A percentile compares a stretch with the other conserved stretches of the same genome.
Evolutionary conservation across 1,140 invertebrate species (phyloP).

Genomic region (Drosophila varians): DNA sequence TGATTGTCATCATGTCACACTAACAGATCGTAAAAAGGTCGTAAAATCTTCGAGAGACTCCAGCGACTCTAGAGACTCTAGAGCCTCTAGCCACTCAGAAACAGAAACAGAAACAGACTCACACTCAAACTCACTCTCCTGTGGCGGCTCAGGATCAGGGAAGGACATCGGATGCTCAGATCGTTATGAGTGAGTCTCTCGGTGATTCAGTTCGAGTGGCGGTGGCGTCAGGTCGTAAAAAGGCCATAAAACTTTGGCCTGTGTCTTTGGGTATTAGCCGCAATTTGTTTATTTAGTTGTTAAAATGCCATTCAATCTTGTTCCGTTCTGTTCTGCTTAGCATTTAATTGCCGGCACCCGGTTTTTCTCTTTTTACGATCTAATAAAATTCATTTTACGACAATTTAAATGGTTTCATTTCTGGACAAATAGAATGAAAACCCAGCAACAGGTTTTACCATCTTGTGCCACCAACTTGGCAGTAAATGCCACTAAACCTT

Average conservation of each 20-base stretch:
- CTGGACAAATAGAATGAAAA: constrained; percentile 4
- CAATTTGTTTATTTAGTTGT: constrained; percentile 82
- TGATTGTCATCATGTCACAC: constrained; percentile 81
- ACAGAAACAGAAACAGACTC: neutral
- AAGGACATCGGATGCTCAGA: constrained; percentile 47
- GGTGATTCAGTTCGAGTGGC: constrained; percentile 40
- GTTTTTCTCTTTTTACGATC: constrained; percentile 68
- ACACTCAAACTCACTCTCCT: constrained; percentile 30
- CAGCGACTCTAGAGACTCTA: no score
- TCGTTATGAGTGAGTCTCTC: constrained; percentile 49
- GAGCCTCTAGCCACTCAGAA: constrained; percentile 3
- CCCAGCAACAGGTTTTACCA: constrained; percentile 57
- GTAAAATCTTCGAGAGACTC: constrained; percentile 72
- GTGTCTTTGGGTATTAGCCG: constrained; percentile 70
- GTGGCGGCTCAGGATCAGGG: constrained; percentile 43
- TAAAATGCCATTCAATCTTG: constrained; percentile 77
- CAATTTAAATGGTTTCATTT: constrained; percentile 78
- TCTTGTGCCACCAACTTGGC: constrained; percentile 12
- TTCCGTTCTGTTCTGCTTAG: constrained; percentile 61
- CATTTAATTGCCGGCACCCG: constrained; percentile 74
- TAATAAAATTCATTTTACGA: constrained; percentile 81
- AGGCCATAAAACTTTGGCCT: constrained; percentile 70
- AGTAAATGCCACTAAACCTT: constrained; percentile 10
- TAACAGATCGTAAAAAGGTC: constrained; percentile 83
- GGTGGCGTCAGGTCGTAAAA: constrained; percentile 83